Percentiles rank a stretch among this genome's conserved stretches.
Evolutionary conservation across 1,140 invertebrate species (phyloP).

Genomic region (Matsumurasca onukii): DNA sequence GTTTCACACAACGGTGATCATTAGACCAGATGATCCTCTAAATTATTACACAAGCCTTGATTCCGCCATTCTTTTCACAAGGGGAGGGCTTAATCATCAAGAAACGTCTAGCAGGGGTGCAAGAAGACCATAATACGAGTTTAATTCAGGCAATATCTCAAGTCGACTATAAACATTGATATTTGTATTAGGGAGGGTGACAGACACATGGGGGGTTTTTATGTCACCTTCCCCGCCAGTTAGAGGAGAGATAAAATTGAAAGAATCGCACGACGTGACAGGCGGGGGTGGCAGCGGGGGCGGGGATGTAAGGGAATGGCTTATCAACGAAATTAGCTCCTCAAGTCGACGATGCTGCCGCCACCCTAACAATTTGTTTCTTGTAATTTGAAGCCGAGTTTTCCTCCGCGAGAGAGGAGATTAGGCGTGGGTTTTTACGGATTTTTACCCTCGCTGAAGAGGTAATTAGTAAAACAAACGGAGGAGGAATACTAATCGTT

Average conservation of each 20-base stretch:
- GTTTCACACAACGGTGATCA: no score
- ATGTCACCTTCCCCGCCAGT: not conserved
- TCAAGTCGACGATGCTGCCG: not conserved
- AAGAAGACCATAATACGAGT: not conserved
- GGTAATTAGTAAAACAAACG: not conserved
- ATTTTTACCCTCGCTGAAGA: not conserved
- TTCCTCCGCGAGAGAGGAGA: not conserved
- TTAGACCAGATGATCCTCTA: no score
- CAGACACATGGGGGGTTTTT: slow-evolving; percentile 2
- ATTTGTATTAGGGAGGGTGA: not conserved
- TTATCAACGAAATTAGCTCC: slow-evolving; percentile 6
- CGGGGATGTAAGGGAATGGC: not conserved
- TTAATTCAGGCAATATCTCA: slow-evolving; percentile 1
- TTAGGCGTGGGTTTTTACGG: not conserved
- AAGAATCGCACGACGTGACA: not conserved
- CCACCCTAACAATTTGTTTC: not conserved
- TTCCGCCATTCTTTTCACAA: slow-evolving; percentile 7
- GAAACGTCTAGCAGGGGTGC: not conserved
- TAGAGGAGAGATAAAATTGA: slow-evolving; percentile 2
- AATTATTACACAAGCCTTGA: not conserved
- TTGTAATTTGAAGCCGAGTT: not conserved
- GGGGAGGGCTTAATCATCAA: not conserved
- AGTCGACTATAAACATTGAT: slow-evolving; percentile 8
- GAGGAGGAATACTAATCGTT: not conserved
- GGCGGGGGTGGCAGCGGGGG: not conserved